Base-by-base conservation (phyloP, 2,113 vertebrate genomes). In the Colius striatus region DNA sequence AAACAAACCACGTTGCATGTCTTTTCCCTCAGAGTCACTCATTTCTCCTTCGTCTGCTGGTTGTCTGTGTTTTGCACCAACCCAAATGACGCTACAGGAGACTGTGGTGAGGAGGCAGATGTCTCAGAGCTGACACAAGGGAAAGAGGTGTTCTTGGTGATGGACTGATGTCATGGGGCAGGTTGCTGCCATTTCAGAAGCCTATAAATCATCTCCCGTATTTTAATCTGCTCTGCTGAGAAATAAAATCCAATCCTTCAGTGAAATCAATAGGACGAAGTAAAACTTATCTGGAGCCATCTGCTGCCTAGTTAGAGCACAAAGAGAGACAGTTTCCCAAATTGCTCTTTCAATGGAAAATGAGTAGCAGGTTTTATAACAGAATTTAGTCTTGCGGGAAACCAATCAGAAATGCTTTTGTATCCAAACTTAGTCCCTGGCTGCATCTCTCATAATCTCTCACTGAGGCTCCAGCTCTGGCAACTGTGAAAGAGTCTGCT, bases 281-380 rank as follows among this genome's bases (percentile, higher is more conserved):
- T 54, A 96, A 94, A 96, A 95, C n/a, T 70, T 93, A 50, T 76
- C 92, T 90, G 82, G 67, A 95, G 38, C 74, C 92, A 95, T 94
- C 92, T 93, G 91, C 89, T 87, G 89, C 89, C 91, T 84, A 62
- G 70, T 83, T 89, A 89, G 88, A 94, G 72, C 85, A 93, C 92
- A 96, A 95, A 94, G 82, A 55, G 45, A 79, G 71, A 68, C 79
- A 70, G 90, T 86, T 94, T 83, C 94, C 88, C 90, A 93, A 85
- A 86, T 95, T 93, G 76, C 58, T 94, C 90, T 76, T 80, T 94
- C 88, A 90, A 81, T 73, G 68, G 96, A 77, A 95, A 92, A 95
- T 34, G 66, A 93, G 75, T 58, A 61, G 71, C 82, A 85, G 87
- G 71, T 91, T 96, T 95, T 92, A 72, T 54, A 82, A 87, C 87